phyloP scores from a whole-genome alignment of 1,140 invertebrate genomes.

The Hyles vespertilio region DNA sequence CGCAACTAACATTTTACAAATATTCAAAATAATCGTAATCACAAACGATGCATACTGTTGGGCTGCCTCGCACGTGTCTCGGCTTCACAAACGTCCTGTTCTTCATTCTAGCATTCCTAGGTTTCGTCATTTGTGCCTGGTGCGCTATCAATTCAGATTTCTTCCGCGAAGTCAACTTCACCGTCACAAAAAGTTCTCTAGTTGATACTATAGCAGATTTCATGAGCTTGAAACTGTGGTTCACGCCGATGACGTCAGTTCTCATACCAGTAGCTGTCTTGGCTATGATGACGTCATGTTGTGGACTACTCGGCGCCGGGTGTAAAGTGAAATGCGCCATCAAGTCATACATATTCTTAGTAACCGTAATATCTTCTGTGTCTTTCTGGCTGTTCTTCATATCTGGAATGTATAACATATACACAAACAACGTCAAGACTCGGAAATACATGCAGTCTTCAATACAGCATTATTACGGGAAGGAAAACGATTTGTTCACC shows the following conservation, averaged over 20 bases:
- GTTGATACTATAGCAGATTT: constrained; percentile 46
- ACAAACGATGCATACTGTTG: constrained; percentile 52
- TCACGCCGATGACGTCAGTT: constrained; percentile 50
- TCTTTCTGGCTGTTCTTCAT: constrained; percentile 58
- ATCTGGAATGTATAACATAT: constrained; percentile 55
- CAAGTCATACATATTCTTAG: constrained; percentile 59
- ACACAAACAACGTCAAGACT: constrained; percentile 44
- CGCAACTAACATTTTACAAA: too few relatives aligned
- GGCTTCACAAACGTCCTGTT: constrained; percentile 60
- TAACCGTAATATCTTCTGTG: constrained; percentile 35
- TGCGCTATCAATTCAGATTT: constrained; percentile 56
- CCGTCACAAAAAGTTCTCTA: constrained; percentile 45
- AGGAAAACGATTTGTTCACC: constrained; percentile 52
- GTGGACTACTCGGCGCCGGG: constrained; percentile 55
- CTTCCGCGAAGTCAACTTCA: constrained; percentile 58
- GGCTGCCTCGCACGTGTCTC: constrained; percentile 58
- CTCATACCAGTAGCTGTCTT: constrained; percentile 40
- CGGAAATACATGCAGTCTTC: constrained; percentile 33
- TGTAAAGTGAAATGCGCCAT: constrained; percentile 59
- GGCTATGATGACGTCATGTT: constrained; percentile 56
- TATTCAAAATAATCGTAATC: too few relatives aligned
- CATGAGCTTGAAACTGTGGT: constrained; percentile 54
- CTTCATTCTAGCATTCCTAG: constrained; percentile 44
- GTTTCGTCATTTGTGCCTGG: constrained; percentile 53
- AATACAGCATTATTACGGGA: constrained; percentile 45